Conservation (phyloP, 2,113 vertebrate genomes). For the Tachysurus fulvidraco region DNA sequence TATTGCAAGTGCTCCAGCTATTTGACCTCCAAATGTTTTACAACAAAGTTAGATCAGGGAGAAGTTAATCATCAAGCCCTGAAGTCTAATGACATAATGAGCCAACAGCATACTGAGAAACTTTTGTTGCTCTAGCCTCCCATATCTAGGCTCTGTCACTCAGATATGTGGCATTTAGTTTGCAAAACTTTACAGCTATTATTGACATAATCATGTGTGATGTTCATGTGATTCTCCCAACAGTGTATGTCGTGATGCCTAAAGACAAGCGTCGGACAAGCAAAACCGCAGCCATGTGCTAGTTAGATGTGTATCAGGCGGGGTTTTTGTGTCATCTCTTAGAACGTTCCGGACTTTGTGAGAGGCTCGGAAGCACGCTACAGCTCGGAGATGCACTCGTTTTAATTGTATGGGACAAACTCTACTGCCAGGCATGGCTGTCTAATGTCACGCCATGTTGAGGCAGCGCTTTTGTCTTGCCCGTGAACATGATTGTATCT, state of each 20-base stretch:
- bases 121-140: neutral
- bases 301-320: slow-evolving; percentile 50
- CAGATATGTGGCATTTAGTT: neutral
- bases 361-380: slow-evolving; percentile 29
- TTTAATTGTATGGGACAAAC: slow-evolving; percentile 52
- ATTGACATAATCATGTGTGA: slow-evolving; percentile 3
- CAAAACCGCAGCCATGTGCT: slow-evolving; percentile 25
- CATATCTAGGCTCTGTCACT: neutral
- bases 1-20: slow-evolving; percentile 1
- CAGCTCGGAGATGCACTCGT: slow-evolving; percentile 35
- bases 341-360: slow-evolving; percentile 45
- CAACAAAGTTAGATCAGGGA: neutral
- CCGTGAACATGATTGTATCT: slow-evolving; percentile 51
- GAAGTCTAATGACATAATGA: neutral
- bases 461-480: slow-evolving; percentile 24
- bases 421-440: slow-evolving; percentile 36
- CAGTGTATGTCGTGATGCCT: slow-evolving; percentile 8
- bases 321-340: slow-evolving; percentile 33
- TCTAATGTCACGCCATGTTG: slow-evolving; percentile 46
- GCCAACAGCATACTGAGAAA: neutral
- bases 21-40: neutral
- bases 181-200: slow-evolving; percentile 4
- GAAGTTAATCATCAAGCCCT: slow-evolving; percentile 12
- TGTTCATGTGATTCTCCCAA: slow-evolving; percentile 8
- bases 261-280: slow-evolving; percentile 35